Evolutionary conservation across 2,113 vertebrate genomes (phyloP).

Genomic region (Cercocebus atys): DNA sequence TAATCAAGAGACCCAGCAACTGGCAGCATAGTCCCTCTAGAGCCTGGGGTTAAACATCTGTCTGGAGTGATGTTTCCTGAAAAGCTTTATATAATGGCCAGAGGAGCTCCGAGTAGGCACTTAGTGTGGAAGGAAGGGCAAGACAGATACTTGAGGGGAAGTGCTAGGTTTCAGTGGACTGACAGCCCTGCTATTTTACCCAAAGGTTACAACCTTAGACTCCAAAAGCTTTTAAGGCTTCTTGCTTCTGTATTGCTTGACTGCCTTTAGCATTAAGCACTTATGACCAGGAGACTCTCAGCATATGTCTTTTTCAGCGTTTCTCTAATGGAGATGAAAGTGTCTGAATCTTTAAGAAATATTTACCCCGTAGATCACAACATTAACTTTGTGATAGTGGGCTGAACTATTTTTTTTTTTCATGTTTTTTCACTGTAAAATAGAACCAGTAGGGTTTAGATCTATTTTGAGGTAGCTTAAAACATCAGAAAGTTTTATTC

Average conservation of each 20-base stretch:
- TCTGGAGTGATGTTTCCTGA: conserved; percentile 80
- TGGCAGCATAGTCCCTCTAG: conserved; percentile 64
- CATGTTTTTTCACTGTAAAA: background rate
- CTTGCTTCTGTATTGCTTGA: background rate
- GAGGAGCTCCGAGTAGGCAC: conserved; percentile 54
- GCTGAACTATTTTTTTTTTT: background rate
- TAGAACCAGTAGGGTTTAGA: background rate
- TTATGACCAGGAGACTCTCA: background rate
- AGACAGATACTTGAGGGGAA: background rate
- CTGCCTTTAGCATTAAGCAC: conserved; percentile 48
- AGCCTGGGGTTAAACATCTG: conserved; percentile 81
- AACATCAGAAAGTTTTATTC: background rate
- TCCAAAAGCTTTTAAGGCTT: conserved; percentile 66
- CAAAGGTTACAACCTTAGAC: conserved; percentile 51
- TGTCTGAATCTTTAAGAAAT: conserved; percentile 7
- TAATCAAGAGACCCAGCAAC: conserved; percentile 81
- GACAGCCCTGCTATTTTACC: background rate
- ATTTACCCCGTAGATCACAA: background rate
- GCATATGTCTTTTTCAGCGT: background rate
- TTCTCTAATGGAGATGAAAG: conserved; percentile 49
- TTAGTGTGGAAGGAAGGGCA: conserved; percentile 66
- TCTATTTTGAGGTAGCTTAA: background rate
- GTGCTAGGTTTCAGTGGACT: conserved; percentile 44
- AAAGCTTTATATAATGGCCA: conserved; percentile 79
- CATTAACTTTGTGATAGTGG: background rate